phyloP scores from a whole-genome alignment of 1,140 invertebrate genomes.

The Zaprionus taronus region DNA sequence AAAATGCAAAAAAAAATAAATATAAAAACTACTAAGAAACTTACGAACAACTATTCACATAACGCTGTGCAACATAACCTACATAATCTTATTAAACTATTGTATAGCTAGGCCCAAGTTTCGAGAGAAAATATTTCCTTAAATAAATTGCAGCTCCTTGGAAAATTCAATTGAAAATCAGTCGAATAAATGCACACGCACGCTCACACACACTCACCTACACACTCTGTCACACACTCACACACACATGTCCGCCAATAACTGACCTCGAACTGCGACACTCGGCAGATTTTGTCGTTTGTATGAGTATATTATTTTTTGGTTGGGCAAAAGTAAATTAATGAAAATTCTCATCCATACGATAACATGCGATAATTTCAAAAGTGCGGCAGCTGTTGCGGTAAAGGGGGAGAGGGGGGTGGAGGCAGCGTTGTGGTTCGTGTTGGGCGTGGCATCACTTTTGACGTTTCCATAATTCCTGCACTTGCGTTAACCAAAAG shows the following conservation, averaged over 20 bases:
- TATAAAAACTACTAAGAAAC: background rate
- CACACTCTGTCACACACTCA: background rate
- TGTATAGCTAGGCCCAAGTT: constrained; percentile 39
- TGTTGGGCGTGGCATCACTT: background rate
- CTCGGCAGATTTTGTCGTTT: constrained; percentile 2
- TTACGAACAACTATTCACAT: constrained; percentile 27
- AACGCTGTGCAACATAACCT: constrained; percentile 39
- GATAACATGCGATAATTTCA: constrained; percentile 25
- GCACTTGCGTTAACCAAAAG: constrained; percentile 43
- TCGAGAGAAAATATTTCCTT: constrained; percentile 28
- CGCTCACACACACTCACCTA: background rate
- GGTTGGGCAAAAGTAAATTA: constrained; percentile 39
- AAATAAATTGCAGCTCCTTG: constrained; percentile 49
- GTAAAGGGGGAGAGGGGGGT: background rate
- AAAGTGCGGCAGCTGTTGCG: constrained; percentile 20
- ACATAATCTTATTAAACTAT: constrained; percentile 36
- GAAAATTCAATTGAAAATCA: constrained; percentile 16
- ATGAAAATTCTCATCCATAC: constrained; percentile 38
- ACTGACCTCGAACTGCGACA: constrained; percentile 28
- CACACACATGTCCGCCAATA: constrained; percentile 13
- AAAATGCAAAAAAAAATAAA: background rate
- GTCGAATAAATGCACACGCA: constrained; percentile 3
- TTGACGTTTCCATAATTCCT: constrained; percentile 25
- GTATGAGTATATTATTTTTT: constrained; percentile 34
- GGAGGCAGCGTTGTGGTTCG: background rate